Evolutionary conservation across 37 sponge, comb jelly and placozoan genomes (phyloP).

Genomic region (Spongilla lacustris): DNA sequence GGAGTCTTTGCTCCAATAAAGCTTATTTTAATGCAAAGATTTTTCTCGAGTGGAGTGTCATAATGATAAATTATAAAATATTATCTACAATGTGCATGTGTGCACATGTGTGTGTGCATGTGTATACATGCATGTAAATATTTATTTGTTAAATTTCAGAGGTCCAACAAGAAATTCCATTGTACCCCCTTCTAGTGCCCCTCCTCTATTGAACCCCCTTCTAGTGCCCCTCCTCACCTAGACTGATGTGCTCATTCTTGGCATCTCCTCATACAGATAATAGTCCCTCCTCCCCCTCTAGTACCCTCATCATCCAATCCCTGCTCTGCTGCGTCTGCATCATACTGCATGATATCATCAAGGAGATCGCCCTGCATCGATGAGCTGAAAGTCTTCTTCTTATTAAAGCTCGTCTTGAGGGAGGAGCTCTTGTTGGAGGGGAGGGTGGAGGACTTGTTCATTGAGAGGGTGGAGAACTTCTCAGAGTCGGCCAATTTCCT

Average conservation of each 20-base stretch:
- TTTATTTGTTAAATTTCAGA: neutral
- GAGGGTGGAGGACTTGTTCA: neutral
- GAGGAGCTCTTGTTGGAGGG: neutral
- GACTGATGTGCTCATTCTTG: constrained; percentile 20
- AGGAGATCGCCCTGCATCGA: too few relatives aligned
- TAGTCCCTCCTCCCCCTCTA: neutral
- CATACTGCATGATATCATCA: neutral
- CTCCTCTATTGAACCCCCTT: neutral
- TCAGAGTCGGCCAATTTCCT: neutral
- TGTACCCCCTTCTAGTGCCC: too few relatives aligned
- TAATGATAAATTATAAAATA: too few relatives aligned
- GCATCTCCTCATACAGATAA: too few relatives aligned
- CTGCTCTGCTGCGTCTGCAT: neutral
- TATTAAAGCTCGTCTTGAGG: too few relatives aligned
- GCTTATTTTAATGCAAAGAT: too few relatives aligned
- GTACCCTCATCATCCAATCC: neutral
- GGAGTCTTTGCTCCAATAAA: too few relatives aligned
- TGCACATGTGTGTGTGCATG: too few relatives aligned
- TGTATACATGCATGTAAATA: neutral
- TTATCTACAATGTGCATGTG: too few relatives aligned
- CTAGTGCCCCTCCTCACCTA: neutral
- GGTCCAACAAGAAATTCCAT: neutral
- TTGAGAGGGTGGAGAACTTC: neutral
- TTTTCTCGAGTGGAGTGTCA: too few relatives aligned
- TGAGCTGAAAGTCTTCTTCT: too few relatives aligned